These are phyloP conservation scores for Ophiothrix spiculata DNA, from an alignment of 35 echinoderm and acorn worm genomes.

Conservation along the genomic window DNA sequence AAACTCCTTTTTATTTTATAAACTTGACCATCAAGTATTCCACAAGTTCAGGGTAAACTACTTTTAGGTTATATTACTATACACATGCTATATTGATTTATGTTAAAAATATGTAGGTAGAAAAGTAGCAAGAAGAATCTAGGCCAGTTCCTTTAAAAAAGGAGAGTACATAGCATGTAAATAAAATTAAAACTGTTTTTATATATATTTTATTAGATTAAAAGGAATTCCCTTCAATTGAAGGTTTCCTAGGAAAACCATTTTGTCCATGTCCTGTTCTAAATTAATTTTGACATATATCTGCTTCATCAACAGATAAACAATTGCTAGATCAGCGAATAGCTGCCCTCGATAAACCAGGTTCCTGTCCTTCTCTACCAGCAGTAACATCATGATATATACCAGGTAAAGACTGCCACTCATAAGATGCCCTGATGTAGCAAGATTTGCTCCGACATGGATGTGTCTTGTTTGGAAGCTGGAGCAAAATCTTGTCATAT, in stretches of 20 bases:
- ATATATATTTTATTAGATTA: neutral
- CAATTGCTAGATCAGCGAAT: slow-evolving; percentile 31
- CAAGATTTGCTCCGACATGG: too few relatives aligned
- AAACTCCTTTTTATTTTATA: too few relatives aligned
- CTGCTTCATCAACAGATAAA: slow-evolving; percentile 11
- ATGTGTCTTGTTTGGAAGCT: too few relatives aligned
- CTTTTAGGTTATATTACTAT: too few relatives aligned
- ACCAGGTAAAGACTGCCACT: too few relatives aligned
- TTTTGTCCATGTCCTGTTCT: neutral
- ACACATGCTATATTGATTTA: too few relatives aligned
- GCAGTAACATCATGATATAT: neutral
- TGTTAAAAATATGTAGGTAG: too few relatives aligned
- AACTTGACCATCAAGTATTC: neutral
- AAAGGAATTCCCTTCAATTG: neutral
- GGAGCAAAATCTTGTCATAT: too few relatives aligned
- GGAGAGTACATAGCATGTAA: neutral
- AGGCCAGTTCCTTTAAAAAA: too few relatives aligned
- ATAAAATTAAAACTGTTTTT: neutral
- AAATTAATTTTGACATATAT: neutral
- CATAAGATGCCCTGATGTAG: too few relatives aligned
- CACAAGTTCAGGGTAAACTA: too few relatives aligned
- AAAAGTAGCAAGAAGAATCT: too few relatives aligned
- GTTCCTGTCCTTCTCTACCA: neutral
- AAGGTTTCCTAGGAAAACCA: neutral
- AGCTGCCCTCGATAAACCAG: neutral